Conservation (phyloP, 1,140 invertebrate species). For the Drosophila takahashii region DNA sequence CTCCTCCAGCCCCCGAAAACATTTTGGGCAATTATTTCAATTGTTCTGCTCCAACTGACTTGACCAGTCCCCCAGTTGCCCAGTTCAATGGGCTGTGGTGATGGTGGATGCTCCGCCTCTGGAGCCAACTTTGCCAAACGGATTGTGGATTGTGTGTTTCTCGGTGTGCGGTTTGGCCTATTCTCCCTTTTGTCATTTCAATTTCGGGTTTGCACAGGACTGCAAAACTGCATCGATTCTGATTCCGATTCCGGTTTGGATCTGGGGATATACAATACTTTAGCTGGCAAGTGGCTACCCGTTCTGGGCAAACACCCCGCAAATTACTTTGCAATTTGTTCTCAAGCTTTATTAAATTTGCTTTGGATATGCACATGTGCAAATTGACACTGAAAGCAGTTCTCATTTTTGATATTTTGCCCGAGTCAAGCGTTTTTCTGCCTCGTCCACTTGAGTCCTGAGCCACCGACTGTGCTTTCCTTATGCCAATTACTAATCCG, state of each 20-base stretch:
- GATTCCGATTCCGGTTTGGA: constrained; percentile 6
- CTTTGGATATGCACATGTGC: constrained; percentile 21
- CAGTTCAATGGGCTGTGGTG: constrained; percentile 33
- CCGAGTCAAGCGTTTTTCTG: constrained; percentile 31
- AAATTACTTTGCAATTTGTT: constrained; percentile 61
- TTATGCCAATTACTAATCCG: constrained; percentile 48
- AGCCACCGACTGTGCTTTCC: constrained; percentile 41
- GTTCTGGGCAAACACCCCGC: constrained; percentile 24
- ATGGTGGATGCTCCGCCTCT: constrained; percentile 16
- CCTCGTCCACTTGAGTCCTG: constrained; percentile 53
- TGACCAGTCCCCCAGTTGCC: constrained; percentile 2
- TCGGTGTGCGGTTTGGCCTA: constrained; percentile 28
- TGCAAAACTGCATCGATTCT: constrained; percentile 55
- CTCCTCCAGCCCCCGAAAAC: constrained; percentile 7
- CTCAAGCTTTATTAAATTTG: constrained; percentile 45
- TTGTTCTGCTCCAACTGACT: constrained; percentile 44
- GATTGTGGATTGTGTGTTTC: constrained; percentile 28
- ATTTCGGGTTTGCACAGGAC: constrained; percentile 43
- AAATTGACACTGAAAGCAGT: constrained; percentile 50
- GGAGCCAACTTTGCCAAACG: constrained; percentile 34
- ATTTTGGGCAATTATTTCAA: constrained; percentile 62
- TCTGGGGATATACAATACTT: constrained; percentile 12
- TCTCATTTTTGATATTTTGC: constrained; percentile 34
- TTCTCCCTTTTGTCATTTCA: constrained; percentile 51
- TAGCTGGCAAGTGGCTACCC: constrained; percentile 7